Evolutionary conservation across 2,797 vertebrate genomes (phyloP), one percentile per base, ranked within the genome.

Genomic region (Chelidonichthys spinosus): DNA sequence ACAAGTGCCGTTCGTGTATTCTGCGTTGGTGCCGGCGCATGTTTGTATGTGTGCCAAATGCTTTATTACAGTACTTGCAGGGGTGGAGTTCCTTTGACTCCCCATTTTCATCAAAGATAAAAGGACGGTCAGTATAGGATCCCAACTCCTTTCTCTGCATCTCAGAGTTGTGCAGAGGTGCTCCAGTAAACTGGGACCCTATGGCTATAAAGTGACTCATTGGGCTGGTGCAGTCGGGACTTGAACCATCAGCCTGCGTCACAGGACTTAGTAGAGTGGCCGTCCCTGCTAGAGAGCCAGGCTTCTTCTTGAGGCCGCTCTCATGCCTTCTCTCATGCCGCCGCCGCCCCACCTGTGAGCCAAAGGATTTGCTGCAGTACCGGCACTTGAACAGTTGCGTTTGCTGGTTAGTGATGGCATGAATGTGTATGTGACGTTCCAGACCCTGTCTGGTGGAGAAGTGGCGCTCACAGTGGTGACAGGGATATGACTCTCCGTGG

Each of bases 31-130:
- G 98, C 37, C 98, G 89, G 7, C 98, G 93, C 97, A 99, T 98
- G 74, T 99, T 99, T 40, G 98, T 99, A 67, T 99, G 98, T 35
- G 98, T 98, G 69, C 98, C 98, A 79, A 99, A 99, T 35, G 97
- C 96, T 90, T 99, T 99, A 61, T 97, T 99, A 90, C 98, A 99
- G 73, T 99, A 98, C 81, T 97, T 97, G 93, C 98, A 99, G 0
- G 96, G 96, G 81, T 99, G 97, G 65, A 97, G 92, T 63, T 99
- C 97, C 82, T 96, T 98, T 11, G 96, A 94, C 63, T 98, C 97
- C 2, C 96, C 96, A 2, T 95, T 98, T 72, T 98, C 98, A 71
- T 97, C 97, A 11, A 94, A 82, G 7, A 94, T 69, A 6, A 90
- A 86, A 2, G 93, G 85, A 25, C 88, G 92, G 68, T 95, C 92